A percentile compares a stretch with the other conserved stretches of the same genome.
phyloP scores from a whole-genome alignment of 2,797 vertebrate species.

The Liparis tanakae region DNA sequence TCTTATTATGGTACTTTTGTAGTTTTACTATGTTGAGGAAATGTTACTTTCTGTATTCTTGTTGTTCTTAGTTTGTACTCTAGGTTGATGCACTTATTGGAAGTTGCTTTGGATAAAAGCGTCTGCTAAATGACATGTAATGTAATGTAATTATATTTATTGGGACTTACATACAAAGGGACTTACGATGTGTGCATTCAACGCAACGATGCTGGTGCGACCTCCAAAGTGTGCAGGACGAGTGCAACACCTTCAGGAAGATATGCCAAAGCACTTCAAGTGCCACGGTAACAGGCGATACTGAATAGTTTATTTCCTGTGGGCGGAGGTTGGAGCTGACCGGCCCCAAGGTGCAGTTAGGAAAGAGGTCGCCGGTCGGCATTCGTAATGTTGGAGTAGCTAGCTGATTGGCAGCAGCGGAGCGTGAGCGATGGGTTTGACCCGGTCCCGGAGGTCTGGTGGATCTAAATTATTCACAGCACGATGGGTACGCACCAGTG shows the following conservation, averaged over 20 bases:
- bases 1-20: no score
- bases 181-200: background rate
- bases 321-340: background rate
- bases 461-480: background rate
- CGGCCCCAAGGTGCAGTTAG: background rate
- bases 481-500: background rate
- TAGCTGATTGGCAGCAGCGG: background rate
- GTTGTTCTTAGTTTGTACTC: no score
- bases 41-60: no score
- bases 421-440: background rate
- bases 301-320: background rate
- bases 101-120: no score
- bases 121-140: no score
- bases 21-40: no score
- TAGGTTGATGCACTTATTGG: no score
- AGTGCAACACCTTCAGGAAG: background rate
- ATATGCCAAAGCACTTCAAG: background rate
- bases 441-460: background rate
- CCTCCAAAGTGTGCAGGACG: background rate
- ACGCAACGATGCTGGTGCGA: background rate
- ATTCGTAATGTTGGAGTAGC: background rate
- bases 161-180: background rate
- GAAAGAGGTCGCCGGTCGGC: fast-evolving
- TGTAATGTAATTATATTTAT: background rate
- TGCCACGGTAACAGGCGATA: background rate